These are phyloP conservation scores for Drosophila nigritarsus DNA, from an alignment of 2,888 invertebrate genomes.

Conservation along the genomic window DNA sequence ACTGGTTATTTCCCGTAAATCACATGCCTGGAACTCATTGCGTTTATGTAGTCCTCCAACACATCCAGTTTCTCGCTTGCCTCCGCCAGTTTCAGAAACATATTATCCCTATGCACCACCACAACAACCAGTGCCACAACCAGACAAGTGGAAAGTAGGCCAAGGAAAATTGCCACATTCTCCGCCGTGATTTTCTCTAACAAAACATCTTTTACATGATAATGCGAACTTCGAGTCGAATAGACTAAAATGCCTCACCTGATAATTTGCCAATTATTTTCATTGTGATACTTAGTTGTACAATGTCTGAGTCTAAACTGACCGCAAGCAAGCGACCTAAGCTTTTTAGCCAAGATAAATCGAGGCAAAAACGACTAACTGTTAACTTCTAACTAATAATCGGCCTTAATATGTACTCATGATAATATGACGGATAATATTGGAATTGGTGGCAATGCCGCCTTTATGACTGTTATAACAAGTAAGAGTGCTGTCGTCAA, in stretches of 20 bases:
- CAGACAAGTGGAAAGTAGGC: conserved; percentile 66
- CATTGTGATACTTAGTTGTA: conserved; percentile 16
- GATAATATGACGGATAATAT: conserved; percentile 14
- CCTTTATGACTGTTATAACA: conserved; percentile 51
- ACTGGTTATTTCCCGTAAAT: neutral
- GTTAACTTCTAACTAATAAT: conserved; percentile 48
- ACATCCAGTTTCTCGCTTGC: conserved; percentile 67
- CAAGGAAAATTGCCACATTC: conserved; percentile 72
- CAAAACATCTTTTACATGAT: neutral
- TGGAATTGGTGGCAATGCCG: conserved; percentile 66
- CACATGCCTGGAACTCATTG: neutral
- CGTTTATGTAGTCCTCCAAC: conserved; percentile 65
- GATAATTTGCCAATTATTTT: conserved; percentile 45
- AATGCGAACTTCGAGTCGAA: neutral
- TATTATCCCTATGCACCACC: conserved; percentile 63
- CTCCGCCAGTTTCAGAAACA: conserved; percentile 65
- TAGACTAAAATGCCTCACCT: conserved; percentile 43
- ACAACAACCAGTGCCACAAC: conserved; percentile 69
- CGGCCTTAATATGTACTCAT: neutral
- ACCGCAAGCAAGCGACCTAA: conserved; percentile 9
- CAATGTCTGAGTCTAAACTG: conserved; percentile 34
- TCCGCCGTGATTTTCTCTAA: conserved; percentile 64
- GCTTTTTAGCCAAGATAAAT: conserved; percentile 48
- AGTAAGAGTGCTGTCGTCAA: too few species aligned
- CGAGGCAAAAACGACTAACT: conserved; percentile 1